Evolutionary conservation across 1,140 invertebrate genomes (phyloP), one percentile per base, ranked within the genome.

Genomic region (Drosophila baimaii): DNA sequence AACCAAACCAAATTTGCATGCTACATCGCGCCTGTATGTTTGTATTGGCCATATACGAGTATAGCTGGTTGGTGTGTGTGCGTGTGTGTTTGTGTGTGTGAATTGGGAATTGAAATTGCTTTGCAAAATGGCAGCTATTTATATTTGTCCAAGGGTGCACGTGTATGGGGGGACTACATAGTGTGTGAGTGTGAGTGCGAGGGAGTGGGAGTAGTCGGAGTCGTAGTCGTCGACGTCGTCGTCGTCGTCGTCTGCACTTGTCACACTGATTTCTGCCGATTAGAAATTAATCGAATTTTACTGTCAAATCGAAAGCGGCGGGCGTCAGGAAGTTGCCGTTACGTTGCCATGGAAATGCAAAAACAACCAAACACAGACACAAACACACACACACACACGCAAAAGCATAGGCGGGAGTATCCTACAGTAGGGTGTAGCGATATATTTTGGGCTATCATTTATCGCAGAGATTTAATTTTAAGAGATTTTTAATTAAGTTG

Each of bases 281-380:
- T 89, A 89, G 85, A 84, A 89, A 89, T 89, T 89, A 89, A 89
- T 89, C 84, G 84, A 89, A 89, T 89, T 89, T 89, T 78, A 75
- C 85, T 89, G 84, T 89, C 81, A 90, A 90, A 90, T 89, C 85
- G 85, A 74, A 78, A 79, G 65, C 84, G 65, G 68, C 64, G 74
- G 74, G 72, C 69, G 69, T 71, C 69, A 72, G 69, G 69, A 72
- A 72, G 69, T 72, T 58, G 58, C 55, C 69, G 55, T 81, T 90
- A 79, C 69, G 80, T 90, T 89, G 70, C 73, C 84, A 89, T 89
- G 77, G 84, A 71, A 84, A 89, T 90, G 81, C 85, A 89, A 90
- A 89, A 79, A 79, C 69, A 72, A 71, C 51, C 64, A 71, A 56
- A 74, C 72, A 78, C 81, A 70, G 64, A 76, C 23, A 31, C 8